Evolutionary conservation across 1,140 invertebrate species (phyloP), one percentile per base, ranked within the genome.

Genomic region (Drosophila nikananu): DNA sequence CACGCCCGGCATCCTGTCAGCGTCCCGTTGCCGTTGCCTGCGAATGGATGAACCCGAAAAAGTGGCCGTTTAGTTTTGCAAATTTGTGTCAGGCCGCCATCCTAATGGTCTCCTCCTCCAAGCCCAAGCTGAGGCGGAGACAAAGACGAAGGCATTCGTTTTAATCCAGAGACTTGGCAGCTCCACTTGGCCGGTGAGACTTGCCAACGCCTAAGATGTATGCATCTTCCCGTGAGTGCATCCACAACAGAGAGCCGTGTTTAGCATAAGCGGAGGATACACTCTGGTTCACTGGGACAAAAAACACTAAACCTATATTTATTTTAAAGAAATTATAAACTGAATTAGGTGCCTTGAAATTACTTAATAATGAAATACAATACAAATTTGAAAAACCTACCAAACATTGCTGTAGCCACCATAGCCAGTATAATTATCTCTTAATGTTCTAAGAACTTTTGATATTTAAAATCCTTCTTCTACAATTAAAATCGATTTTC

Each of bases 1-100:
- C 42, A 95, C 94, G 68, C 94, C 94, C 6, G 94, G 93, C 92
- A 93, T 93, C 77, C 78, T 80, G 52, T 55, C 49, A 54, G 15
- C 44, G 60, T 6, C 25, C 27, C 27, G 25, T n/a, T n/a, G n/a
- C 10, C 15, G 35, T 12, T 12, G 37, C 23, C 81, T 84, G 65
- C 51, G 48, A 89, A 81, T 54, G 58, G 55, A 55, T 77, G 66
- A 59, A 58, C 51, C 52, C 62, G 70, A 71, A 77, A 73, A 81
- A 89, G 63, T 78, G 64, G 65, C 48, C 64, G 74, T 84, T 89
- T 54, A 84, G 78, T 66, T 68, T 64, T 64, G 68, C 57, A 84
- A 81, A 89, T 59, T 75, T 41, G 63, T 44, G 61, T 67, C 46
- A 62, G 23, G n/a, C 32, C 25, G n/a, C 32, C 25, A 21, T 32